Evolutionary conservation across 2,113 vertebrate genomes (phyloP), one percentile per base, ranked within the genome.

Genomic region (Cebidichthys violaceus): DNA sequence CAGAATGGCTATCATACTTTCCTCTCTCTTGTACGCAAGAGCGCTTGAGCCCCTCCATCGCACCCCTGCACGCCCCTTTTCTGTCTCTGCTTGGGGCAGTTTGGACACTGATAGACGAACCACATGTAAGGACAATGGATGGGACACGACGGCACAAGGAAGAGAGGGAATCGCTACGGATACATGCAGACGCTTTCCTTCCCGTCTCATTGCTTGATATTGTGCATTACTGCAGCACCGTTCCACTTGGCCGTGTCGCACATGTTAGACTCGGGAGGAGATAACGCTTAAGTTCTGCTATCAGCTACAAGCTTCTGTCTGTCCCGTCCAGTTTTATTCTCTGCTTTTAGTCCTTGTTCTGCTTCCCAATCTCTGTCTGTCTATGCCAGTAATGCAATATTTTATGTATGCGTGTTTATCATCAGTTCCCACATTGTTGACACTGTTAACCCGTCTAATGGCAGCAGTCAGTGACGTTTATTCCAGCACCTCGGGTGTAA

Each of bases 1-100:
- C 86, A 90, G 92, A 91, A 88, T 85, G 86, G 81, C 90, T 92
- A 92, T 94, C 93, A 91, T 89, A 88, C 90, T 90, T 90, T 79
- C 70, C 82, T 83, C 84, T 82, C 77, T 80, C 86, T 85, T 39
- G 80, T 86, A 89, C 86, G 83, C 81, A 82, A 72, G 87, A 86
- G 83, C 47, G 75, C 81, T 68, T 76, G 47, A 75, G 68, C 75
- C 60, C 66, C 77, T 82, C 79, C 70, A 74, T 84, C 65, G 73
- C 78, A 70, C 73, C 88, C 68, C 64, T 33, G 1, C 70, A 39
- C 37, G 27, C 75, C 71, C 84, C 69, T 78, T 84, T 82, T 80
- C 74, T 78, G 60, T 81, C 80, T 69, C 76, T 50, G 83, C 90
- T 84, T 71, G 62, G 84, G 81, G 81, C 85, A 89, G 90, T 89